Evolutionary conservation across 2,113 vertebrate genomes (phyloP), one percentile per base, ranked within the genome.

Genomic region (Cyanoramphus novaezelandiae): DNA sequence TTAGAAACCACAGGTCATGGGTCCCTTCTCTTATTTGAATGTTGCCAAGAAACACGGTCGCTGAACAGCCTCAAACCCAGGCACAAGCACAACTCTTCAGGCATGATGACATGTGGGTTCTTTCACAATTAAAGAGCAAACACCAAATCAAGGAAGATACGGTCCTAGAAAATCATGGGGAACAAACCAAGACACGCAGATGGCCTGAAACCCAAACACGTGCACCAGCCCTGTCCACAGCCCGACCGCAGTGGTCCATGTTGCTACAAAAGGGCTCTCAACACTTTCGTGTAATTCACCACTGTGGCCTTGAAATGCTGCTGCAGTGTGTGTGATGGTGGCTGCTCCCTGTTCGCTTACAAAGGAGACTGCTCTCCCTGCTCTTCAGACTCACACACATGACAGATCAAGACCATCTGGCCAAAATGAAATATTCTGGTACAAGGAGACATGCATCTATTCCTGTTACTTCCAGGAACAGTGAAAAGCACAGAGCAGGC

Each of bases 331-430:
- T 47, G 47, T 33, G 77, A 63, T 39, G 31, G 50, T 7, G 49
- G 53, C 33, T 29, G 47, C 33, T 65, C 43, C 29, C 75, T 57
- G 9, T 11, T 49, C 39, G 21, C n/a, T 76, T 47, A 24, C 0
- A 0, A 14, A 69, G 39, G 20, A 53, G 21, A 15, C 24, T 55
- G 64, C 41, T 52, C 31, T 69, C n/a, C 49, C 39, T 0, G 1
- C 31, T 68, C 43, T 70, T 47, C 64, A 59, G 33, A 43, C 52
- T 37, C 59, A 78, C 43, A 33, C 0, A 0, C 0, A 1, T 68
- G 52, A 31, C 9, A 24, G 25, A 52, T n/a, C 44, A 81, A 86
- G 70, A n/a, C 65, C 49, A n/a, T 37, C 29, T 33, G 29, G 60
- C 47, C 16, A 29, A 62, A 59, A 81, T 19, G 20, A 68, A 46